Percentiles rank a stretch among this genome's conserved stretches.
These are phyloP conservation scores for Sussaba pulchella DNA, from an alignment of 2,888 invertebrate genomes.

Conservation along the genomic window DNA sequence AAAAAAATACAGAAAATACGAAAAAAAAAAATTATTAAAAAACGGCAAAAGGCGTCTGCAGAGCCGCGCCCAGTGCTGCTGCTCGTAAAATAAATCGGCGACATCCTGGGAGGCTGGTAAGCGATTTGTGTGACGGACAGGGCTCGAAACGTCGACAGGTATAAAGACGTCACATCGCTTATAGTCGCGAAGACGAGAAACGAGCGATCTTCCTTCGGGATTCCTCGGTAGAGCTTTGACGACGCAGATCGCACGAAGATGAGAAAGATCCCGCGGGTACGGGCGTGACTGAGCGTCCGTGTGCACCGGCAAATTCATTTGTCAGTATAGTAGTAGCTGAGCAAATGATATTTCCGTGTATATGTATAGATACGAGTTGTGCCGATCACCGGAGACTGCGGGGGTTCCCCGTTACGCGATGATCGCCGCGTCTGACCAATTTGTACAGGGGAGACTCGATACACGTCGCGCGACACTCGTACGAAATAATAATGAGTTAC, in stretches of 20 bases:
- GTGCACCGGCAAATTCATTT: constrained; percentile 81
- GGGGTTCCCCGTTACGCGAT: constrained; percentile 57
- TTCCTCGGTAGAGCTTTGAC: constrained; percentile 42
- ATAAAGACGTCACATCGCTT: constrained; percentile 80
- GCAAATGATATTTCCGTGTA: constrained; percentile 17
- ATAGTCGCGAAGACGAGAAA: constrained; percentile 39
- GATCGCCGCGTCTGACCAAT: constrained; percentile 57
- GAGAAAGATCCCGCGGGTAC: constrained; percentile 42
- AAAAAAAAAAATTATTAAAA: no score
- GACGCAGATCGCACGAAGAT: constrained; percentile 41
- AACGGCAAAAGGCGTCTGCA: constrained; percentile 34
- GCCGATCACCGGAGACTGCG: constrained; percentile 48
- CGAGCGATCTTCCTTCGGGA: constrained; percentile 54
- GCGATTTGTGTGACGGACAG: constrained; percentile 81
- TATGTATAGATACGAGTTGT: constrained; percentile 10
- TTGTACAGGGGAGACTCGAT: constrained; percentile 48
- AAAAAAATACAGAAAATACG: constrained; percentile 42
- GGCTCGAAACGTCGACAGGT: constrained; percentile 68
- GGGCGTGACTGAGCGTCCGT: constrained; percentile 57
- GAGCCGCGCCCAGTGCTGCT: constrained; percentile 72
- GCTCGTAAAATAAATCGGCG: constrained; percentile 83
- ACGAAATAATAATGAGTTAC: constrained; percentile 50
- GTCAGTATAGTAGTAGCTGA: constrained; percentile 73
- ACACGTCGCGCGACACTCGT: constrained; percentile 49
- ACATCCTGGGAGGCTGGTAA: constrained; percentile 80